A percentile compares a stretch with the other conserved stretches of the same genome.
Evolutionary conservation across 2,888 invertebrate species (phyloP).

Genomic region (Leptinotarsa tumamoca): DNA sequence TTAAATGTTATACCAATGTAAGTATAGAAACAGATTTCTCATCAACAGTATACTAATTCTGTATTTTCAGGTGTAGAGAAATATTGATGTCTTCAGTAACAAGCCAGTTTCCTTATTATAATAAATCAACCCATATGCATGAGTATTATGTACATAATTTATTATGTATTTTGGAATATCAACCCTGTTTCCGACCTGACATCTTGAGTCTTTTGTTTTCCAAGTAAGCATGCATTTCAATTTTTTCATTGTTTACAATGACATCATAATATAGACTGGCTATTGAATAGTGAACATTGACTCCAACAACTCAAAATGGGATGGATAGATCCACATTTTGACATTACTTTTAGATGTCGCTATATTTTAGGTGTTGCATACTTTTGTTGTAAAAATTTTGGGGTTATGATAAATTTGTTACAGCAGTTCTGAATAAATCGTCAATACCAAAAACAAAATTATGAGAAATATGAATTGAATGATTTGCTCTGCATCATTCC

Average conservation of each 20-base stretch:
- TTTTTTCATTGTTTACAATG: not conserved
- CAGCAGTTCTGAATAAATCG: no score
- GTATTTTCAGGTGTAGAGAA: slow-evolving; percentile 74
- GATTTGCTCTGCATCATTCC: no score
- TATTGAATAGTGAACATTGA: no score
- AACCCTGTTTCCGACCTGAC: slow-evolving; percentile 77
- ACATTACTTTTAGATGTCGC: no score
- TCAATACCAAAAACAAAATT: no score
- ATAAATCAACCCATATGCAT: slow-evolving; percentile 75
- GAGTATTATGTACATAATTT: slow-evolving; percentile 84
- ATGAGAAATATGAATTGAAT: no score
- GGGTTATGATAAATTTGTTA: no score
- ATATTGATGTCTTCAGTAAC: slow-evolving; percentile 75
- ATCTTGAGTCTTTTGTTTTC: slow-evolving; percentile 81
- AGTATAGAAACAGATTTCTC: slow-evolving; percentile 54
- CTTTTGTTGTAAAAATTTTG: no score
- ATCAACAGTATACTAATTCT: slow-evolving; percentile 23
- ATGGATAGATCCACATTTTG: no score
- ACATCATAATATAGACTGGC: not conserved
- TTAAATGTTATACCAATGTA: slow-evolving; percentile 73
- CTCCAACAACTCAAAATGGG: no score
- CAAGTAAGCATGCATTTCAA: slow-evolving; percentile 70
- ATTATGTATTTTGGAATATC: slow-evolving; percentile 80
- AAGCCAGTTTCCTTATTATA: slow-evolving; percentile 82
- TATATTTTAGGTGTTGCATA: no score